phyloP scores from a whole-genome alignment of 2,113 vertebrate species.

The Suricata suricatta region DNA sequence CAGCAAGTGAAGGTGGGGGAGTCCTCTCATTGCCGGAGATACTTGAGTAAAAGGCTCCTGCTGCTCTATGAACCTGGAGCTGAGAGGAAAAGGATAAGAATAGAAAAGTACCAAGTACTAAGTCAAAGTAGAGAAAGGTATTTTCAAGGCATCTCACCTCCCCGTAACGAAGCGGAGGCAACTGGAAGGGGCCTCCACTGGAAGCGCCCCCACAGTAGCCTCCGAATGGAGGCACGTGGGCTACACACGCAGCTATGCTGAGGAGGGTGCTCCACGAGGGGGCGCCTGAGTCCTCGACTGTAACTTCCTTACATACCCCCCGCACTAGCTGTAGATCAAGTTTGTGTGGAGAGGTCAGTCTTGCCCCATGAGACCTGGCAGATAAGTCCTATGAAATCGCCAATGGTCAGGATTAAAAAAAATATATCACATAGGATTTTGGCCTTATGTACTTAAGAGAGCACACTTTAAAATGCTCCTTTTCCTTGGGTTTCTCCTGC shows the following conservation, averaged over 20 bases:
- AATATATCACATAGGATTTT: neutral
- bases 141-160: neutral
- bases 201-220: neutral
- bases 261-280: neutral
- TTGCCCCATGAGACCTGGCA: neutral
- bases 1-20: accelerated
- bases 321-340: accelerated
- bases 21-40: neutral
- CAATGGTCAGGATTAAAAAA: neutral
- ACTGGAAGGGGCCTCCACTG: accelerated
- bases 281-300: accelerated
- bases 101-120: neutral
- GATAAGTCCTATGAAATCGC: too few species aligned
- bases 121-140: neutral
- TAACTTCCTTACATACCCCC: neutral
- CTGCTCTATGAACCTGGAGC: neutral
- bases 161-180: neutral
- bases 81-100: accelerated
- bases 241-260: neutral
- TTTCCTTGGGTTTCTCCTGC: neutral
- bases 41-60: neutral
- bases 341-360: neutral
- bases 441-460: neutral
- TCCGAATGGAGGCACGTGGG: neutral
- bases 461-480: neutral